Evolutionary conservation across 1,140 invertebrate genomes (phyloP).

Genomic region (Bombus consobrinus): DNA sequence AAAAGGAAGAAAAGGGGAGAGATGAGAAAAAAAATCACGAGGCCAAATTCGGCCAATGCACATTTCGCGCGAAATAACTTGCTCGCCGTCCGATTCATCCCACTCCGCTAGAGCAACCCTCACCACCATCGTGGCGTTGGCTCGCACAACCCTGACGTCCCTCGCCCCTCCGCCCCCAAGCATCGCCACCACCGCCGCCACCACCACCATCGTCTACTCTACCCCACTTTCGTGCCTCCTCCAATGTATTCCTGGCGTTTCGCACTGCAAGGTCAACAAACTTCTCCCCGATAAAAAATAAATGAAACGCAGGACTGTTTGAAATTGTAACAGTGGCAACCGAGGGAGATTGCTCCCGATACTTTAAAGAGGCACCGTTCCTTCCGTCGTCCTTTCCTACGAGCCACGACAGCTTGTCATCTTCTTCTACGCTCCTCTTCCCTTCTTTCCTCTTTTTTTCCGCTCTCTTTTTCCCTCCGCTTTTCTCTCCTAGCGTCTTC

Average conservation of each 20-base stretch:
- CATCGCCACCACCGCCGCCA: constrained; percentile 25
- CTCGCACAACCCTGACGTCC: constrained; percentile 52
- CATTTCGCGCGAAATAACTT: constrained; percentile 70
- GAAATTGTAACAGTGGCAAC: constrained; percentile 73
- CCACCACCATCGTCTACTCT: constrained; percentile 62
- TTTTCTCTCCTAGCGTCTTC: background rate
- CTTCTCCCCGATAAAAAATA: constrained; percentile 73
- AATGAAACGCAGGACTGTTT: constrained; percentile 72
- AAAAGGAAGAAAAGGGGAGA: background rate
- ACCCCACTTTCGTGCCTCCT: constrained; percentile 69
- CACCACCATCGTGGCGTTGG: constrained; percentile 38
- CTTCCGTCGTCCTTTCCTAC: constrained; percentile 51
- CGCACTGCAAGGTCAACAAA: constrained; percentile 73
- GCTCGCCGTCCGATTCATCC: constrained; percentile 65
- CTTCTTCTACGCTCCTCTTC: background rate
- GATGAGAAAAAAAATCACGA: constrained; percentile 35
- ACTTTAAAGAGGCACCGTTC: constrained; percentile 68
- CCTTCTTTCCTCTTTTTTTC: no score
- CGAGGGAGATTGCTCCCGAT: constrained; percentile 58
- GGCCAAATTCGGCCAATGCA: constrained; percentile 68
- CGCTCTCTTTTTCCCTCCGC: background rate
- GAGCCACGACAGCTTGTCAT: constrained; percentile 39
- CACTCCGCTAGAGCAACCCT: constrained; percentile 55
- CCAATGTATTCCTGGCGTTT: constrained; percentile 73
- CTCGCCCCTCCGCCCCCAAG: constrained; percentile 11